A percentile compares a stretch with the other conserved stretches of the same genome.
These are phyloP conservation scores for Meiosimyza platycephala DNA, from an alignment of 2,888 invertebrate species.

Conservation along the genomic window DNA sequence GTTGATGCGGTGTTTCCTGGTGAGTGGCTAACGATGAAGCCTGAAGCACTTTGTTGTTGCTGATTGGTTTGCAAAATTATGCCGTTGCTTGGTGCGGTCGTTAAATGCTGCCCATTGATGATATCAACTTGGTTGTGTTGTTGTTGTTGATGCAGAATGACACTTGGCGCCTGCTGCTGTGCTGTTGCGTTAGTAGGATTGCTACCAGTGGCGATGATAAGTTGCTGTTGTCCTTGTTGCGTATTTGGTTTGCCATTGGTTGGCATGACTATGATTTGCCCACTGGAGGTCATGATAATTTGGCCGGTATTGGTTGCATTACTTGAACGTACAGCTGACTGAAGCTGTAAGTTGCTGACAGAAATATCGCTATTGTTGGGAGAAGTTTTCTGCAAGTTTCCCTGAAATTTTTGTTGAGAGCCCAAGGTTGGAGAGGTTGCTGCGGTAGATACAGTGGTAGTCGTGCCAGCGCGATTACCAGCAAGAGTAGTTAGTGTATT, in stretches of 20 bases:
- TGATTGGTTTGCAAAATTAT: slow-evolving; percentile 52
- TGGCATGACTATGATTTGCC: slow-evolving; percentile 66
- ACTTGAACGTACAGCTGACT: slow-evolving; percentile 54
- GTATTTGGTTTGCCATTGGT: slow-evolving; percentile 50
- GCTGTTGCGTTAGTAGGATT: slow-evolving; percentile 41
- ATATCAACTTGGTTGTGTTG: slow-evolving; percentile 46
- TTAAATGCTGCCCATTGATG: slow-evolving; percentile 45
- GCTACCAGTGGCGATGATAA: slow-evolving; percentile 44
- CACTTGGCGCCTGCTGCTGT: slow-evolving; percentile 44
- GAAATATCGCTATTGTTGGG: slow-evolving; percentile 51
- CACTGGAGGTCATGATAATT: slow-evolving; percentile 67
- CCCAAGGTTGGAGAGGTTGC: slow-evolving; percentile 70
- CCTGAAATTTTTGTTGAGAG: slow-evolving; percentile 47
- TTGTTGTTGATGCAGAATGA: slow-evolving; percentile 47
- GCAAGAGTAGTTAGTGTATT: slow-evolving; percentile 82
- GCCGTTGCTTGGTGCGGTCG: slow-evolving; percentile 48
- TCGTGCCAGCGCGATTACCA: slow-evolving; percentile 74
- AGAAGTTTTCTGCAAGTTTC: slow-evolving; percentile 50
- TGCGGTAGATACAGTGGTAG: slow-evolving; percentile 47
- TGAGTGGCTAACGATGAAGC: slow-evolving; percentile 51
- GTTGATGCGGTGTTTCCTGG: slow-evolving; percentile 35
- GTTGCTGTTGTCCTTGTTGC: slow-evolving; percentile 49
- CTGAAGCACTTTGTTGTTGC: slow-evolving; percentile 52
- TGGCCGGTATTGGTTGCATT: slow-evolving; percentile 54
- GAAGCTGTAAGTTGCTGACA: slow-evolving; percentile 55